phyloP scores from a whole-genome alignment of 1,140 invertebrate genomes.

The Piezodorus guildinii region DNA sequence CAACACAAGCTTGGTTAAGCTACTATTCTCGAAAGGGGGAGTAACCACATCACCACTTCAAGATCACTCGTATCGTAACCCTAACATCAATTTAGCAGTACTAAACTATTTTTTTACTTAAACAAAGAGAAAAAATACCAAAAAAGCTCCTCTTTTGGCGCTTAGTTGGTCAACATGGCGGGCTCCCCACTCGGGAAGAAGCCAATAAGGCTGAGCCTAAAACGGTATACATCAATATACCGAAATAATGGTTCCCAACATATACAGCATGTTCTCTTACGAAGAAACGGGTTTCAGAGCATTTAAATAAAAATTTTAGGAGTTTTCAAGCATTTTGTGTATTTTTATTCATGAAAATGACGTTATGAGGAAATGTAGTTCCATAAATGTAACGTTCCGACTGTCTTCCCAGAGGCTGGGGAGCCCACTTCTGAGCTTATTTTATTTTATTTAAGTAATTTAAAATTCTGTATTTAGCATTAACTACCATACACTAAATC shows the following conservation, averaged over 20 bases:
- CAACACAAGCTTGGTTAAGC: conserved; percentile 23
- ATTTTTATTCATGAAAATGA: no score
- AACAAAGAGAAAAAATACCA: conserved; percentile 5
- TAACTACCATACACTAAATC: conserved; percentile 31
- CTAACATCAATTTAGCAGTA: not conserved
- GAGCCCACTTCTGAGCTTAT: conserved; percentile 29
- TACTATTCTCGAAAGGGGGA: conserved; percentile 21
- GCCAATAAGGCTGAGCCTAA: conserved; percentile 35
- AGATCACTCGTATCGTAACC: not conserved
- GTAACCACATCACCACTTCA: conserved; percentile 17
- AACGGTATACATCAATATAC: conserved; percentile 14
- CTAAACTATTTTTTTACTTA: not conserved
- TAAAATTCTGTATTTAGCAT: conserved; percentile 26
- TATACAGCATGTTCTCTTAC: conserved; percentile 27
- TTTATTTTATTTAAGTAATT: conserved; percentile 26
- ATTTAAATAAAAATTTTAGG: no score
- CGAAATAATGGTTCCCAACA: not conserved
- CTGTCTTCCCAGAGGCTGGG: conserved; percentile 32
- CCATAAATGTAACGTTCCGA: conserved; percentile 33
- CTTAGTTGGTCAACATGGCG: conserved; percentile 38
- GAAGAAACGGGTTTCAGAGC: conserved; percentile 30
- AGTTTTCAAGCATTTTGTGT: no score
- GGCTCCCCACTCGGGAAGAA: conserved; percentile 38
- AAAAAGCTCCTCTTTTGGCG: conserved; percentile 27
- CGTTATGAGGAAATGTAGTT: no score